A percentile compares a stretch with the other conserved stretches of the same genome.
These are phyloP conservation scores for Xenopus borealis DNA, from an alignment of 2,113 vertebrate species.

Conservation along the genomic window DNA sequence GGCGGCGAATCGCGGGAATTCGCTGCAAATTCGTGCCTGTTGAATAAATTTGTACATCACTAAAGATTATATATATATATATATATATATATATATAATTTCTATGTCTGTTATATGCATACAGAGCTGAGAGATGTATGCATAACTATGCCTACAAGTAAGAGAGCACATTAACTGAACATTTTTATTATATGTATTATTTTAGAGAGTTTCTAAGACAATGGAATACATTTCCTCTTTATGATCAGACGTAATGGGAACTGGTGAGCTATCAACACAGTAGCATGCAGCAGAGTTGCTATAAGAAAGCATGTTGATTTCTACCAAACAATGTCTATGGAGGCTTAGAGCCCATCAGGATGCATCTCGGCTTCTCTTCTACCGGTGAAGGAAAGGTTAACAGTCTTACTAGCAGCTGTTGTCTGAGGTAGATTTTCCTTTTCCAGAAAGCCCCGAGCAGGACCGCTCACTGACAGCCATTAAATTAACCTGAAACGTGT, in stretches of 20 bases:
- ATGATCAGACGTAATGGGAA: not conserved
- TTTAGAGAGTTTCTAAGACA: too few relatives aligned
- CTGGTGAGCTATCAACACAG: conserved; percentile 7
- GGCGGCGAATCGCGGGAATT: too few relatives aligned
- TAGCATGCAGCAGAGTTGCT: conserved; percentile 24
- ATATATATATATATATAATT: too few relatives aligned
- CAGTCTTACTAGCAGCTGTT: conserved; percentile 12
- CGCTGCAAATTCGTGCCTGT: too few relatives aligned
- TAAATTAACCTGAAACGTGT: conserved; percentile 21
- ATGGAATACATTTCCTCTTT: too few relatives aligned
- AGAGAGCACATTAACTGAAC: too few relatives aligned
- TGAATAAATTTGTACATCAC: too few relatives aligned
- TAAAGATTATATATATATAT: too few relatives aligned
- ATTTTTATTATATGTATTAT: too few relatives aligned
- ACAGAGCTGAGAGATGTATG: too few relatives aligned
- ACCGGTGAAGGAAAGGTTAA: conserved; percentile 20
- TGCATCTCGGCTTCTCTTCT: not conserved
- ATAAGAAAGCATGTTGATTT: conserved; percentile 3
- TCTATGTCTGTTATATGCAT: too few relatives aligned
- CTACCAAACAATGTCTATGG: conserved; percentile 22
- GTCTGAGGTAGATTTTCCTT: conserved; percentile 16
- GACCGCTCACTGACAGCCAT: conserved; percentile 22
- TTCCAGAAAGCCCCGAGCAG: conserved; percentile 6
- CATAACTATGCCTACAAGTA: too few relatives aligned
- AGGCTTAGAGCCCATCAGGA: not conserved